Base-by-base conservation (phyloP, 2,888 invertebrate genomes). In the Drosophila kuntzei region DNA sequence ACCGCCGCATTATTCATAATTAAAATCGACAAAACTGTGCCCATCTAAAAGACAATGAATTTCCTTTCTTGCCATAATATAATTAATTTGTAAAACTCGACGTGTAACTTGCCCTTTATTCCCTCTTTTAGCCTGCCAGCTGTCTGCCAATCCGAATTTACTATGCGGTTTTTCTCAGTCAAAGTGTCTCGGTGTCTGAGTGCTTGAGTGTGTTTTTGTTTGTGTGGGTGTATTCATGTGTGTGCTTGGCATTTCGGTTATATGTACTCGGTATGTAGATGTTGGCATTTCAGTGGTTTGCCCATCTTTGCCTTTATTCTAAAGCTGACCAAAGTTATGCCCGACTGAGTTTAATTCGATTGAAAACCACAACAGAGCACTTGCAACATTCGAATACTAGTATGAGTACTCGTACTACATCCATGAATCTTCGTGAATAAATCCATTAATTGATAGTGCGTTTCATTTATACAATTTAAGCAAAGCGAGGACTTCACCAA, bases 1-100 rank as follows among this genome's bases (percentile, higher is more conserved):
- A 18, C 39, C 29, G 39, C 64, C 51, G 54, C 80, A 86, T 77
- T 77, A 80, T 80, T 80, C 78, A 88, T 83, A 86, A 86, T 88
- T 88, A 86, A 83, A 83, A 77, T 86, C 70, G 78, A 83, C 67
- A 69, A 75, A 63, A 68, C 70, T 68, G 12, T 34, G 22, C 36
- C 37, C 43, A 8, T 20, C 29, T 7, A 29, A 47, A 46, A 63
- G 47, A 57, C 62, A 54, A 41, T 61, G 66, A 49, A 58, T 70
- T 51, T 47, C 27, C 41, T 22, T 22, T 27, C 37, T 29, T 37
- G 27, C 50, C 46, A 22, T 70, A 68, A 76, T 68, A 59, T 70
- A 82, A 83, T 83, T 82, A 83, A 83, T 83, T 86, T 80, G 75
- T 71, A 63, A 65, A 47, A 55, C 65, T 71, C 60, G 44, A 32